These are phyloP conservation scores for Hanleya hanleyi DNA, from an alignment of 2,888 invertebrate genomes.

Conservation along the genomic window DNA sequence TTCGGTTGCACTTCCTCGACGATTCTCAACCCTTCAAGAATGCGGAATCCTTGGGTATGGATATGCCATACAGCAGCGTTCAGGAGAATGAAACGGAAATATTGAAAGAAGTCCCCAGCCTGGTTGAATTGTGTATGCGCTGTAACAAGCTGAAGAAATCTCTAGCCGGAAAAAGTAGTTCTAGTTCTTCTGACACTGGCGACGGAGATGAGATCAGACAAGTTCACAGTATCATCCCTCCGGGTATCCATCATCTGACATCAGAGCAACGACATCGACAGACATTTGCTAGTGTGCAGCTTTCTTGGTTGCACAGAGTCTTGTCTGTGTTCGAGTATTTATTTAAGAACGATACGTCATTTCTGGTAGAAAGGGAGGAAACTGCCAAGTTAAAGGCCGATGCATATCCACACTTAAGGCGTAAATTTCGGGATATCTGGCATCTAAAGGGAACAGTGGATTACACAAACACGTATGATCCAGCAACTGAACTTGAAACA, in stretches of 20 bases:
- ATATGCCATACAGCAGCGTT: neutral
- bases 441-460: too few species aligned
- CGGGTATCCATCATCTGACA: neutral
- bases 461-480: too few species aligned
- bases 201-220: neutral
- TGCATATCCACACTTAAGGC: too few species aligned
- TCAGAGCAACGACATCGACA: neutral
- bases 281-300: slow-evolving; percentile 20
- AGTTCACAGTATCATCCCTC: neutral
- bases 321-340: slow-evolving; percentile 12
- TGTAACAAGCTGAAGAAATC: neutral
- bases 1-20: neutral
- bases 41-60: neutral
- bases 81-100: neutral
- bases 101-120: slow-evolving; percentile 33
- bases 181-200: neutral
- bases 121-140: slow-evolving; percentile 38
- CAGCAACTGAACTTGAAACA: too few species aligned
- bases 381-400: too few species aligned
- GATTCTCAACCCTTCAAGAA: neutral
- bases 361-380: too few species aligned
- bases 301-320: slow-evolving; percentile 40
- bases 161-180: too few species aligned
- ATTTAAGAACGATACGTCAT: too few species aligned
- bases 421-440: too few species aligned